Evolutionary conservation across 2,797 vertebrate species (phyloP).

Genomic region (Danio choprae): DNA sequence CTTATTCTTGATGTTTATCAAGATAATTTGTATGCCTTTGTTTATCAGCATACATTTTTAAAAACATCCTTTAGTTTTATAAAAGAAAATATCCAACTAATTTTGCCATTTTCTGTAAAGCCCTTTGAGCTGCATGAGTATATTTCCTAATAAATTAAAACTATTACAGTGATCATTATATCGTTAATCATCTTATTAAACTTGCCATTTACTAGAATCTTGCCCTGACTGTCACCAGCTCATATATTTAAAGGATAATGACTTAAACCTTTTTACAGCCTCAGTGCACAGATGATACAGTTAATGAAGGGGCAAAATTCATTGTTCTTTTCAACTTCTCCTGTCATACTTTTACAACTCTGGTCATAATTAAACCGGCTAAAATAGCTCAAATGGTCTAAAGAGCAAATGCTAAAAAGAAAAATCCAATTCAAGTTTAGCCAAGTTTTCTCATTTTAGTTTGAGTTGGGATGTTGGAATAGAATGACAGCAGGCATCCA

Average conservation of each 20-base stretch:
- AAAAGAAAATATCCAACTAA: too few species aligned
- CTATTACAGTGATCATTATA: neutral
- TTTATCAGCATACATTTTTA: neutral
- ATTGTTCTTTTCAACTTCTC: neutral
- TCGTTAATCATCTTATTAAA: neutral
- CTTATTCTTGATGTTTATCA: neutral
- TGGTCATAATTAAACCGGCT: neutral
- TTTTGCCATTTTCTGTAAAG: neutral
- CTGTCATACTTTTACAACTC: neutral
- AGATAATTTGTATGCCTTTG: neutral
- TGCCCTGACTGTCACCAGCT: neutral
- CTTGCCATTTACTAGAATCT: neutral
- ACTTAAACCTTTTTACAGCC: conserved; percentile 15
- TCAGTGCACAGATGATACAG: neutral
- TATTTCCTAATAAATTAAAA: neutral
- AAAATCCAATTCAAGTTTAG: neutral
- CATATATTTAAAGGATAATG: conserved; percentile 38
- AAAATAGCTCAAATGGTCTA: neutral
- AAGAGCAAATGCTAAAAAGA: neutral
- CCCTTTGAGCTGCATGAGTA: neutral
- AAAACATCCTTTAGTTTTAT: neutral
- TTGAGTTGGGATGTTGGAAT: neutral
- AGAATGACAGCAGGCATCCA: neutral
- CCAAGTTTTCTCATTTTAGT: neutral
- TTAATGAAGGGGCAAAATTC: conserved; percentile 19